Conservation (phyloP, 2,797 vertebrate genomes). For the Crotalus adamanteus region DNA sequence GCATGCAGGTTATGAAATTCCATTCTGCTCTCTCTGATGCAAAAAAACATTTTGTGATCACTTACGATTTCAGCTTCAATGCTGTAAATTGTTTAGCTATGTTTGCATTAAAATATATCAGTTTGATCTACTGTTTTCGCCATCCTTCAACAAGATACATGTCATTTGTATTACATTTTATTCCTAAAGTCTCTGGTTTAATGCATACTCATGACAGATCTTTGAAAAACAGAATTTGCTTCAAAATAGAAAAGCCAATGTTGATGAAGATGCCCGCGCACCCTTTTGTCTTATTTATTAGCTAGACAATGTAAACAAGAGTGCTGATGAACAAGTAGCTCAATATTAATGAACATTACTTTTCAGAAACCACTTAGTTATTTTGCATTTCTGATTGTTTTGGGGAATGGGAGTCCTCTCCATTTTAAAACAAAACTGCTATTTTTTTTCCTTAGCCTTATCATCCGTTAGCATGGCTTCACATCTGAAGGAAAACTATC, state of each 20-base stretch:
- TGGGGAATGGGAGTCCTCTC: conserved; percentile 32
- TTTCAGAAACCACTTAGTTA: conserved; percentile 40
- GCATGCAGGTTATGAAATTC: no score
- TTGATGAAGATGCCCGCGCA: no score
- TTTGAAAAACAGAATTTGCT: conserved; percentile 28
- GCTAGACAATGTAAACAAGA: conserved; percentile 33
- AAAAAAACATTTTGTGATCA: neutral
- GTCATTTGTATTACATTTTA: conserved; percentile 15
- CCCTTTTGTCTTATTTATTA: conserved; percentile 37
- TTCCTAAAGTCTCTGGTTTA: conserved; percentile 26
- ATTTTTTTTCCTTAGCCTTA: conserved; percentile 32
- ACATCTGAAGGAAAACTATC: neutral
- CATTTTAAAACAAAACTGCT: conserved; percentile 47
- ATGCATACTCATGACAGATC: conserved; percentile 35
- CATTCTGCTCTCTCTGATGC: neutral
- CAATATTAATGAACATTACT: conserved; percentile 47
- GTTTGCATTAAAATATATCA: conserved; percentile 8
- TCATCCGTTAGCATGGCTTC: neutral
- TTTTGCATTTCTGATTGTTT: conserved; percentile 39
- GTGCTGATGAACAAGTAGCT: conserved; percentile 23
- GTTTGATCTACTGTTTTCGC: conserved; percentile 22
- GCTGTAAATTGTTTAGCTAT: conserved; percentile 4
- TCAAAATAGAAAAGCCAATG: neutral
- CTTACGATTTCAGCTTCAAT: conserved; percentile 7
- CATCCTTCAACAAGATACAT: neutral